Evolutionary conservation across 2,888 invertebrate genomes (phyloP).

Genomic region (Cryptocephalus primarius): DNA sequence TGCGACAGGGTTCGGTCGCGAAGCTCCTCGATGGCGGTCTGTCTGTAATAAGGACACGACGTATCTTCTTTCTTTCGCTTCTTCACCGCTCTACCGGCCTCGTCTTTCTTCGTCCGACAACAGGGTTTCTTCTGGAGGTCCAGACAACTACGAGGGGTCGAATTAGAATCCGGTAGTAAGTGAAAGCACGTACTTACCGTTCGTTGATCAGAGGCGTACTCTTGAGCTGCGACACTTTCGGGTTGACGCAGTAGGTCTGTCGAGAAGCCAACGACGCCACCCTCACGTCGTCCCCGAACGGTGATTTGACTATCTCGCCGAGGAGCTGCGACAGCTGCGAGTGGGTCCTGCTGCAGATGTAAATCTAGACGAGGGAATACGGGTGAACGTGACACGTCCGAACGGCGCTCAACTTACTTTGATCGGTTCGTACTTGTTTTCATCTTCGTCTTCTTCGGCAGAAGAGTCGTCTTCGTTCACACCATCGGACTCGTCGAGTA

Average conservation of each 20-base stretch:
- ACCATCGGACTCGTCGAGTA: slow-evolving; percentile 41
- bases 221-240: slow-evolving; percentile 60
- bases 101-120: slow-evolving; percentile 44
- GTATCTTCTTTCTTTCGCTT: slow-evolving; percentile 44
- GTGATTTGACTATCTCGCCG: slow-evolving; percentile 79
- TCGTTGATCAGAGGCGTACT: slow-evolving; percentile 81
- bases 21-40: slow-evolving; percentile 49
- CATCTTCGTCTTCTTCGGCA: slow-evolving; percentile 27
- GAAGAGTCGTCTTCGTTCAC: slow-evolving; percentile 21
- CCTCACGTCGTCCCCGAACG: slow-evolving; percentile 57
- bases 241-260: slow-evolving; percentile 84
- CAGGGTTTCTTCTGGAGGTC: slow-evolving; percentile 64
- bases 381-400: background rate
- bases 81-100: slow-evolving; percentile 52
- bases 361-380: slow-evolving; percentile 49
- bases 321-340: slow-evolving; percentile 93
- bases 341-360: slow-evolving; percentile 93
- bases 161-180: background rate
- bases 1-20: slow-evolving; percentile 54
- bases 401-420: slow-evolving; percentile 18
- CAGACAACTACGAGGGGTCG: slow-evolving; percentile 47
- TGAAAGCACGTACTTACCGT: slow-evolving; percentile 37
- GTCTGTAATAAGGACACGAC: slow-evolving; percentile 60
- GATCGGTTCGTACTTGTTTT: slow-evolving; percentile 37
- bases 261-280: slow-evolving; percentile 82